These are phyloP conservation scores for Spisula subtruncata DNA, from an alignment of 2,888 invertebrate species.

Conservation along the genomic window DNA sequence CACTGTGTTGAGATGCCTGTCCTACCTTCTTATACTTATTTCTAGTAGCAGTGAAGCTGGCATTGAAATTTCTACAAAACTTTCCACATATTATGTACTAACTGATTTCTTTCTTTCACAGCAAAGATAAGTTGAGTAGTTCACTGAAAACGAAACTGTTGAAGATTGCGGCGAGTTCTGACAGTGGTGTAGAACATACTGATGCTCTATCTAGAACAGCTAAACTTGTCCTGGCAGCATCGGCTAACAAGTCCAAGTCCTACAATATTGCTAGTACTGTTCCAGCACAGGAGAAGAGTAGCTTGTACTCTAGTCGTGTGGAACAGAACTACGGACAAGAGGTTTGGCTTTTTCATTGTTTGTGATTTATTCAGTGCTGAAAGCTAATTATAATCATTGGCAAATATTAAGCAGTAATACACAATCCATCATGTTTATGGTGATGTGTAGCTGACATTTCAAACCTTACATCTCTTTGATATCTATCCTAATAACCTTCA, in stretches of 20 bases:
- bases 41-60: neutral
- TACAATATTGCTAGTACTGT: constrained; percentile 27
- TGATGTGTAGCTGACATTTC: too few species aligned
- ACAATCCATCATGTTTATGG: too few species aligned
- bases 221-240: constrained; percentile 77
- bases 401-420: too few species aligned
- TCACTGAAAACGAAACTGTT: constrained; percentile 73
- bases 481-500: too few species aligned
- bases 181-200: constrained; percentile 59
- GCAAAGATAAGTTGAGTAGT: constrained; percentile 40
- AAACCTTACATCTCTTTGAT: too few species aligned
- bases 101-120: constrained; percentile 26
- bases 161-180: constrained; percentile 76
- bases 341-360: constrained; percentile 55
- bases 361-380: neutral
- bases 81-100: neutral
- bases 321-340: constrained; percentile 75
- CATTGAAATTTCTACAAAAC: neutral
- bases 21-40: too few species aligned
- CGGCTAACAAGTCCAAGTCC: constrained; percentile 41
- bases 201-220: constrained; percentile 76
- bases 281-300: constrained; percentile 45
- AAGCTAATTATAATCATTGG: neutral
- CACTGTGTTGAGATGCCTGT: too few species aligned
- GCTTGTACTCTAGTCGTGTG: constrained; percentile 73